phyloP scores from a whole-genome alignment of 92 coral and sea anemone species.

The Parazoanthus swiftii region DNA sequence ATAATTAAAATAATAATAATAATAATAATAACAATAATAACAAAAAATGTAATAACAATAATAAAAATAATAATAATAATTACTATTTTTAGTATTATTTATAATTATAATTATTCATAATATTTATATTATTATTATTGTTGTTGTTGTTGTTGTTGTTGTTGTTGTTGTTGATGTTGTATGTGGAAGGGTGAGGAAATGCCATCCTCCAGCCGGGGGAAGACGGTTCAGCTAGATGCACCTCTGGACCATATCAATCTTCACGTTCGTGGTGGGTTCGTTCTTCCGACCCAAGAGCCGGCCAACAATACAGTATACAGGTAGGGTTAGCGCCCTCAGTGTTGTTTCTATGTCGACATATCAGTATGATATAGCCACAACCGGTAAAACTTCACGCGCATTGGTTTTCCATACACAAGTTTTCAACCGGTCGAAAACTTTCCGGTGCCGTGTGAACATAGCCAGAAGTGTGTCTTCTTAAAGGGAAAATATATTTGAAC shows the following conservation, averaged over 20 bases:
- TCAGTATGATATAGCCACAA: too few species aligned
- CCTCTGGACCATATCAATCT: constrained; percentile 89
- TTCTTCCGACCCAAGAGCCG: constrained; percentile 90
- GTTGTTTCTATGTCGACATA: neutral
- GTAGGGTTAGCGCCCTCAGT: constrained; percentile 35
- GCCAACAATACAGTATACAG: constrained; percentile 91
- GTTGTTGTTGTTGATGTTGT: neutral
- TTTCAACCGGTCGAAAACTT: too few species aligned
- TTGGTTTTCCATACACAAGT: too few species aligned
- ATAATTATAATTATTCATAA: neutral
- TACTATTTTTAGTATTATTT: neutral
- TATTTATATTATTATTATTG: neutral
- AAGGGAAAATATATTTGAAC: too few species aligned
- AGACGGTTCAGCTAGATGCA: constrained; percentile 53
- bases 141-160: neutral
- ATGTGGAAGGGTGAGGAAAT: constrained; percentile 67
- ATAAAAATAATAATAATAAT: too few species aligned
- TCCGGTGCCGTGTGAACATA: too few species aligned
- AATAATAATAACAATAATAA: too few species aligned
- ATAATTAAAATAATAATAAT: too few species aligned
- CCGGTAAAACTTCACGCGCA: too few species aligned
- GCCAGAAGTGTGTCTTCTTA: too few species aligned
- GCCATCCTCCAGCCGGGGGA: constrained; percentile 44
- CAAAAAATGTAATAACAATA: too few species aligned
- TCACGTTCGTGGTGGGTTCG: constrained; percentile 89